Evolutionary conservation across 2,888 invertebrate genomes (phyloP).

Genomic region (Dicyrtoma fusca): DNA sequence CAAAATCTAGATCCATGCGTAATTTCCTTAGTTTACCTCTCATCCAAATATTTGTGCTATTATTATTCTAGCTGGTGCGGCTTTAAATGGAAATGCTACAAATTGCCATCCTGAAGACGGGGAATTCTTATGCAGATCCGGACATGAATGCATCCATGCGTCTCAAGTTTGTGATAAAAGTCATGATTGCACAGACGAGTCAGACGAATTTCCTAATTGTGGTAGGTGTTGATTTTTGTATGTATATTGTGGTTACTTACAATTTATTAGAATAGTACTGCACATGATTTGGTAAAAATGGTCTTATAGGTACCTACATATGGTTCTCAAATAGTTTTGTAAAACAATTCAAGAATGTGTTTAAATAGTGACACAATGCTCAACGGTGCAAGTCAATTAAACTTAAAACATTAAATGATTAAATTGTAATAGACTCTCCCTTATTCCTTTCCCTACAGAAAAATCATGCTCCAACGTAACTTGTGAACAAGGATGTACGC

Average conservation of each 20-base stretch:
- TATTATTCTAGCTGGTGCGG: conserved; percentile 10
- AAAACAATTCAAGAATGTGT: too few relatives aligned
- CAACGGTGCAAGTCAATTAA: too few relatives aligned
- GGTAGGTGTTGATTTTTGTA: conserved; percentile 31
- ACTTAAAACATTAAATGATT: too few relatives aligned
- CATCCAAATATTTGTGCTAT: too few relatives aligned
- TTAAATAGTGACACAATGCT: too few relatives aligned
- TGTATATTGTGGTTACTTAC: neutral
- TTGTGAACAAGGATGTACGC: conserved; percentile 49
- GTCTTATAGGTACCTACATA: too few relatives aligned
- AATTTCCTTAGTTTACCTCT: too few relatives aligned
- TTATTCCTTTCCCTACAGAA: conserved; percentile 40
- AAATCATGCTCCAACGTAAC: conserved; percentile 38
- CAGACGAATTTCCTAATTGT: conserved; percentile 66
- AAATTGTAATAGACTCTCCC: too few relatives aligned
- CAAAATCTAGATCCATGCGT: too few relatives aligned
- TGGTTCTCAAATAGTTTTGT: too few relatives aligned
- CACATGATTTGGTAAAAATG: too few relatives aligned
- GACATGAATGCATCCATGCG: conserved; percentile 62
- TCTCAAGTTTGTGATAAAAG: conserved; percentile 64
- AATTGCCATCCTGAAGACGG: conserved; percentile 44
- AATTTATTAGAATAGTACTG: too few relatives aligned
- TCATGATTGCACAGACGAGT: conserved; percentile 67
- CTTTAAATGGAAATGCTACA: conserved; percentile 21
- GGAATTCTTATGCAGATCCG: conserved; percentile 47